Evolutionary conservation across 2,888 invertebrate species (phyloP), one percentile per base, ranked within the genome.

Genomic region (Adineta ricciae): DNA sequence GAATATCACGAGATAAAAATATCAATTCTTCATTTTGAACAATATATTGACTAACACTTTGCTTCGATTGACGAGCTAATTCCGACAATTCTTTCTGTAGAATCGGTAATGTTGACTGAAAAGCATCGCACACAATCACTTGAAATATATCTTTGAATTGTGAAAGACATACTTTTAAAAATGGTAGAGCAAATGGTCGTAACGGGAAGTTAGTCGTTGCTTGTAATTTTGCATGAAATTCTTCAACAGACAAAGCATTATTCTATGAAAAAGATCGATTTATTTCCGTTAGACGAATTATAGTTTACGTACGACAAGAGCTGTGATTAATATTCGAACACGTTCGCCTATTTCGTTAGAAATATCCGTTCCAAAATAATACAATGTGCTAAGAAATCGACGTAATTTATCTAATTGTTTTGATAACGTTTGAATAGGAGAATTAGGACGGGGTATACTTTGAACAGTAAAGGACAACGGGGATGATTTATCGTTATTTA

Each of bases 201-300:
- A 97, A 92, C 0, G 96, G 96, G 89, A 96, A 95, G 91, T 96
- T 96, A 86, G 96, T 96, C 86, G 94, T 94, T 90, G 96, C 96
- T 91, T 96, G 96, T 19, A 97, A 92, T n/a, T 95, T 94, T 83
- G 94, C 93, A 89, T 96, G 96, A 91, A 97, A 97, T 91, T 96
- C 96, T 91, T 96, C 96, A 87, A 95, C 94, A 87, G 94, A 94
- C 88, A 96, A 92, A 86, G 94, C 93, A 41, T 95, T 94, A 88
- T 95, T 95, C 96, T 96, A 92, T 41, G 90, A 89, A 56, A 85
- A 83, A 85, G 46, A 8, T 46, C 11, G 5, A 46, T 5, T 46
- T 46, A 46, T 46, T 5, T 8, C 5, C 8, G 5, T 8, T 46
- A 8, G 11, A 46, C 5, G 11, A 46, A 46, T 11, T 8, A 46